phyloP scores from a whole-genome alignment of 2,797 vertebrate genomes.

The Anguilla obscura region DNA sequence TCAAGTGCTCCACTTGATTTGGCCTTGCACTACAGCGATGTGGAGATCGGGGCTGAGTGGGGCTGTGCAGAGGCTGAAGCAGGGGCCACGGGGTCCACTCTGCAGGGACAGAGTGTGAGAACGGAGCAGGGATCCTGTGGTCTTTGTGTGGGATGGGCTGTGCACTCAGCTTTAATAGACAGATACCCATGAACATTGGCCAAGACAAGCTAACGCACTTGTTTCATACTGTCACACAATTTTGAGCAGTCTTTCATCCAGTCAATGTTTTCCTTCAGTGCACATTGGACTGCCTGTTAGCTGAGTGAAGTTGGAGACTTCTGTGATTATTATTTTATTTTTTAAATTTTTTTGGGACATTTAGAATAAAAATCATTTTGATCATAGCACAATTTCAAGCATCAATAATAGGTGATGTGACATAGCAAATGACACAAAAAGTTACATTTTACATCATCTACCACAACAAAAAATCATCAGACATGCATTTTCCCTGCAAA shows the following conservation, averaged over 20 bases:
- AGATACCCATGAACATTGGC: constrained; percentile 50
- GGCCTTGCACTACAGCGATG: background rate
- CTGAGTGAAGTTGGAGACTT: constrained; percentile 53
- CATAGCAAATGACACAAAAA: too few species aligned
- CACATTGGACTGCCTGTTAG: constrained; percentile 57
- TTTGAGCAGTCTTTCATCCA: constrained; percentile 61
- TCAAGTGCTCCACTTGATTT: background rate
- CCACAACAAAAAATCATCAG: too few species aligned
- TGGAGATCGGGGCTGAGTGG: background rate
- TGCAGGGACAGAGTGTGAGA: background rate
- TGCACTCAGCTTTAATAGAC: constrained; percentile 50
- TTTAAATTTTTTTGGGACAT: background rate
- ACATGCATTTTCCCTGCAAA: too few species aligned
- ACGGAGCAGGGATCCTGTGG: background rate
- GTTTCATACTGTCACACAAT: constrained; percentile 53
- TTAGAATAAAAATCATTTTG: too few species aligned
- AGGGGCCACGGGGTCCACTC: background rate
- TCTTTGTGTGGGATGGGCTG: constrained; percentile 36
- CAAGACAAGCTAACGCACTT: constrained; percentile 60
- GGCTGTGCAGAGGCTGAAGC: too few species aligned
- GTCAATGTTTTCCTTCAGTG: constrained; percentile 62
- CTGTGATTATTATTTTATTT: constrained; percentile 44
- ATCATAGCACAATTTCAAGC: too few species aligned
- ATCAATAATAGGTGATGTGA: too few species aligned
- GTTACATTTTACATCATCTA: too few species aligned